Conservation (phyloP, 1,140 invertebrate genomes). For the Geopemphigus sp. region DNA sequence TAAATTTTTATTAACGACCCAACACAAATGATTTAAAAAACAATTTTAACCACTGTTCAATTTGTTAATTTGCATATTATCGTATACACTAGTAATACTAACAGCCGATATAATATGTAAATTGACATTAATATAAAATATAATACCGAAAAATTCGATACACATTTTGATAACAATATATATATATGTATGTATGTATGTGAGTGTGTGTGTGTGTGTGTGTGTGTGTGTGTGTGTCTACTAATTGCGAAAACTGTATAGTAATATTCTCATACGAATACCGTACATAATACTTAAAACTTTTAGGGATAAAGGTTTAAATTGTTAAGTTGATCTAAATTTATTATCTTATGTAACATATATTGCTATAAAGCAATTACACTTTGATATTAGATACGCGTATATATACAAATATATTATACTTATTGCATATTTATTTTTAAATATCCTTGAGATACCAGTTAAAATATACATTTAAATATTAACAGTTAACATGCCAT, state of each 20-base stretch:
- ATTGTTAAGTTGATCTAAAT: background rate
- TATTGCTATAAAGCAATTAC: slow-evolving; percentile 40
- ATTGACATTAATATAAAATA: slow-evolving; percentile 3
- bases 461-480: background rate
- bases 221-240: too few relatives aligned
- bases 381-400: background rate
- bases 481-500: background rate
- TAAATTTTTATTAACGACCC: slow-evolving; percentile 18
- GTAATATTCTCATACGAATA: background rate
- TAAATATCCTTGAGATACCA: background rate
- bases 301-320: background rate
- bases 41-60: slow-evolving; percentile 26
- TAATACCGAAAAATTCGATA: too few relatives aligned
- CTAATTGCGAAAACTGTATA: background rate
- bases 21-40: slow-evolving; percentile 7
- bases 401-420: background rate
- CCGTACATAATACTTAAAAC: background rate
- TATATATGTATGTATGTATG: too few relatives aligned
- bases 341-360: slow-evolving; percentile 10
- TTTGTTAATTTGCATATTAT: background rate
- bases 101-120: slow-evolving; percentile 1
- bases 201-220: too few relatives aligned
- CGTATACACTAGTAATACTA: background rate
- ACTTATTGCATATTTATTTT: background rate
- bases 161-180: too few relatives aligned